These are phyloP conservation scores for Watsonalla cultraria DNA, from an alignment of 2,888 invertebrate genomes.

Conservation along the genomic window DNA sequence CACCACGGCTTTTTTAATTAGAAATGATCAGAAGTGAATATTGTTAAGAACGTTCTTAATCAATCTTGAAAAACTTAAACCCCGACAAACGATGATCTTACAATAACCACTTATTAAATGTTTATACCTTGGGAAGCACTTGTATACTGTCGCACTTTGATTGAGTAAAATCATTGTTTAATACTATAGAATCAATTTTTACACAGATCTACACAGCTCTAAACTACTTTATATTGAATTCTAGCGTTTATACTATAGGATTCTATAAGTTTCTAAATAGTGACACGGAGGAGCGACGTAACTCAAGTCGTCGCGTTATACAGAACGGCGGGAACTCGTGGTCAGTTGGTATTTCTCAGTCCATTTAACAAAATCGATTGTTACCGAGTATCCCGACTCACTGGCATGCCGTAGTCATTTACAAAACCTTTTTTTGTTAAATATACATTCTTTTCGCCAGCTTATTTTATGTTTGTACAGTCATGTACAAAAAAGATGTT, in stretches of 20 bases:
- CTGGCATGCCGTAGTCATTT: slow-evolving; percentile 30
- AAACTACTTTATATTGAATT: too few relatives aligned
- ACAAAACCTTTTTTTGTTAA: slow-evolving; percentile 29
- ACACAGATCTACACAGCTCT: too few relatives aligned
- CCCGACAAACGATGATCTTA: too few relatives aligned
- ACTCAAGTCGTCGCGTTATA: slow-evolving; percentile 26
- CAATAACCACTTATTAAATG: too few relatives aligned
- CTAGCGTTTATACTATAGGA: neutral
- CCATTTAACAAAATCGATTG: slow-evolving; percentile 65
- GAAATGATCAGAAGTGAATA: too few relatives aligned
- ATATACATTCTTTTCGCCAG: slow-evolving; percentile 27
- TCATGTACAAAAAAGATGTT: slow-evolving; percentile 3
- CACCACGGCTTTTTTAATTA: too few relatives aligned
- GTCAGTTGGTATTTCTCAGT: slow-evolving; percentile 60
- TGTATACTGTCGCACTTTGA: too few relatives aligned
- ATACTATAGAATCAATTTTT: too few relatives aligned
- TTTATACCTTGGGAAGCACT: too few relatives aligned
- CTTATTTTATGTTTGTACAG: slow-evolving; percentile 7
- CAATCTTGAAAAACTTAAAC: too few relatives aligned
- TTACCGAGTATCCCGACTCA: slow-evolving; percentile 29
- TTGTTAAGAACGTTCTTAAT: too few relatives aligned
- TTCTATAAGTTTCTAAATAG: neutral
- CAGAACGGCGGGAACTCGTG: slow-evolving; percentile 31
- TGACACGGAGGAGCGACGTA: slow-evolving; percentile 4
- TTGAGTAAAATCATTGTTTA: too few relatives aligned